Conservation (phyloP, 1,140 invertebrate species). For the Fopius arisanus region DNA sequence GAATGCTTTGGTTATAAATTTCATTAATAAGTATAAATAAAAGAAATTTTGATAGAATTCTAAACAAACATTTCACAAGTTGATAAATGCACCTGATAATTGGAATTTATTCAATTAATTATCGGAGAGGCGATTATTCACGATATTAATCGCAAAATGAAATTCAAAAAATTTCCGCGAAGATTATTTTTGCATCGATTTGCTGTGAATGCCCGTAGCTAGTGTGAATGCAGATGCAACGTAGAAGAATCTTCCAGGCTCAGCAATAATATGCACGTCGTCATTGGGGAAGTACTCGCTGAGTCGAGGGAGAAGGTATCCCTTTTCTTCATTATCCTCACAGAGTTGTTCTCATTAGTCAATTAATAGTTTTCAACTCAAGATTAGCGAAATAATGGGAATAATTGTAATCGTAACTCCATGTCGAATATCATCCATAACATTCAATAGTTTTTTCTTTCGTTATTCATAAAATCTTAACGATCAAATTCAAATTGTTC, state of each 20-base stretch:
- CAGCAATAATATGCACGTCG: constrained; percentile 87
- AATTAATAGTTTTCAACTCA: background rate
- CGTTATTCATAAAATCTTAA: constrained; percentile 65
- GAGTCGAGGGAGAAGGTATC: constrained; percentile 57
- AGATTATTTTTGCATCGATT: constrained; percentile 44
- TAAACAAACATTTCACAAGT: no score
- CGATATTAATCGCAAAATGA: background rate
- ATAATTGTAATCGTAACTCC: constrained; percentile 7
- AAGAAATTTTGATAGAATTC: background rate
- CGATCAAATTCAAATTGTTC: constrained; percentile 64
- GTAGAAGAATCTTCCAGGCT: constrained; percentile 97
- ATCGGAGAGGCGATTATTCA: background rate
- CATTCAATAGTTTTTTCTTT: constrained; percentile 61
- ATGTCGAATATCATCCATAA: constrained; percentile 50
- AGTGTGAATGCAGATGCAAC: constrained; percentile 93
- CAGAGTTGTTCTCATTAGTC: background rate
- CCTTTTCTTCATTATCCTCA: background rate
- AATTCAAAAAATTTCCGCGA: background rate
- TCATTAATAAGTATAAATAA: background rate
- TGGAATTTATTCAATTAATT: no score
- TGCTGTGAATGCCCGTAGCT: constrained; percentile 85
- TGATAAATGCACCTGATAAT: no score
- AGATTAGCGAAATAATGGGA: background rate
- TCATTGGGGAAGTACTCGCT: constrained; percentile 81
- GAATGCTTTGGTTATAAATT: background rate